Evolutionary conservation across 2,888 invertebrate genomes (phyloP).

Genomic region (Xylocampa areola): DNA sequence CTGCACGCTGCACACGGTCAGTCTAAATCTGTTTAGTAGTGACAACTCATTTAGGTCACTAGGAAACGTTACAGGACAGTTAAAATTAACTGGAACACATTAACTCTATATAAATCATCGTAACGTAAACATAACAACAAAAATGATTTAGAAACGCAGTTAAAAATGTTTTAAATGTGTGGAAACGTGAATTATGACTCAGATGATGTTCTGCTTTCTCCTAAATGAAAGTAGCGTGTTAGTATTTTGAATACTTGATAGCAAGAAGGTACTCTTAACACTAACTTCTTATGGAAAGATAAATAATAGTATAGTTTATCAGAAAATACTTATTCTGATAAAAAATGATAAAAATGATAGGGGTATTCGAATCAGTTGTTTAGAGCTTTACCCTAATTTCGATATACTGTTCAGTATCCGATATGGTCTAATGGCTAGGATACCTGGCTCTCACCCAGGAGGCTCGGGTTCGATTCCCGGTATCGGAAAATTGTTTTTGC

Average conservation of each 20-base stretch:
- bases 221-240: too few species aligned
- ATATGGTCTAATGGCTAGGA: constrained; percentile 91
- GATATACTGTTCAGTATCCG: constrained; percentile 63
- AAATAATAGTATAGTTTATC: too few species aligned
- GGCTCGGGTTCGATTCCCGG: constrained; percentile 91
- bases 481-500: constrained; percentile 85
- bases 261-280: too few species aligned
- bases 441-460: constrained; percentile 91
- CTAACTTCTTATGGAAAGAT: too few species aligned
- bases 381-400: constrained; percentile 1
- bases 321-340: too few species aligned
- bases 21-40: constrained; percentile 61
- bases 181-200: too few species aligned
- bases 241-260: too few species aligned
- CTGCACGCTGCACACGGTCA: constrained; percentile 45
- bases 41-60: constrained; percentile 68
- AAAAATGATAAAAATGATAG: too few species aligned
- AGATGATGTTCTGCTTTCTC: too few species aligned
- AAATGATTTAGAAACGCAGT: constrained; percentile 4
- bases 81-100: constrained; percentile 60
- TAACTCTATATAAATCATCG: constrained; percentile 32
- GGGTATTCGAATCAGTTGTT: not conserved
- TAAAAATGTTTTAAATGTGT: not conserved
- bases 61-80: constrained; percentile 58
- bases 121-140: constrained; percentile 25